These are phyloP conservation scores for Spicauda simplicius DNA, from an alignment of 2,888 invertebrate species.

Conservation along the genomic window DNA sequence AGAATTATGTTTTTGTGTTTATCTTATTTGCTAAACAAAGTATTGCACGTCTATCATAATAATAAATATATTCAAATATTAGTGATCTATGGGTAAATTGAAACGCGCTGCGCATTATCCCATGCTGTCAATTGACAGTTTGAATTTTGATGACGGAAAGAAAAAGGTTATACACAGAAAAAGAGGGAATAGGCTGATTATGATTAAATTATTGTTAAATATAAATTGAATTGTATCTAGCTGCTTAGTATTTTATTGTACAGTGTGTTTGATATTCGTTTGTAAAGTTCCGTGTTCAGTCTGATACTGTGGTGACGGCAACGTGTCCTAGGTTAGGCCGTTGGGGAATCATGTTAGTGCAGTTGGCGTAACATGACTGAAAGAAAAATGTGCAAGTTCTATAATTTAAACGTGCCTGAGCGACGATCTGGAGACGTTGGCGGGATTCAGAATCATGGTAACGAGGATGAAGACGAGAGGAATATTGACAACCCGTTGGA, in stretches of 20 bases:
- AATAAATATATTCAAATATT: neutral
- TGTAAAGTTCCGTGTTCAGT: constrained; percentile 51
- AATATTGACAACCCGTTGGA: constrained; percentile 65
- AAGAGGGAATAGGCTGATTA: constrained; percentile 78
- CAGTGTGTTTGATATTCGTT: constrained; percentile 58
- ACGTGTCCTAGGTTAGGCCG: constrained; percentile 84
- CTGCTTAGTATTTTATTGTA: constrained; percentile 54
- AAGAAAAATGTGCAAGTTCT: constrained; percentile 84
- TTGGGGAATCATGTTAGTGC: constrained; percentile 81
- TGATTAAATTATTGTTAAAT: constrained; percentile 56
- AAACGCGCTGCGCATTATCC: constrained; percentile 41
- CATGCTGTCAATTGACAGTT: constrained; percentile 80
- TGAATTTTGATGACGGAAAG: constrained; percentile 84
- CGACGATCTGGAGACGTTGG: constrained; percentile 72
- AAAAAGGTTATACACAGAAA: constrained; percentile 82
- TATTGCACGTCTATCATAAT: too few species aligned
- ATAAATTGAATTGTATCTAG: constrained; percentile 53
- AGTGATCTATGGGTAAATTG: constrained; percentile 4
- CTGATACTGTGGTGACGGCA: constrained; percentile 65
- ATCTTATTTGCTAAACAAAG: too few species aligned
- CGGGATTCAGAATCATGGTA: constrained; percentile 65
- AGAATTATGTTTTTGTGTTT: too few species aligned
- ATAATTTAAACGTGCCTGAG: constrained; percentile 83
- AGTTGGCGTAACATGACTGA: constrained; percentile 81
- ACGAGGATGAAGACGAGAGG: constrained; percentile 68